Conservation (phyloP, 2,888 invertebrate species). For the Tenthredo distinguenda region DNA sequence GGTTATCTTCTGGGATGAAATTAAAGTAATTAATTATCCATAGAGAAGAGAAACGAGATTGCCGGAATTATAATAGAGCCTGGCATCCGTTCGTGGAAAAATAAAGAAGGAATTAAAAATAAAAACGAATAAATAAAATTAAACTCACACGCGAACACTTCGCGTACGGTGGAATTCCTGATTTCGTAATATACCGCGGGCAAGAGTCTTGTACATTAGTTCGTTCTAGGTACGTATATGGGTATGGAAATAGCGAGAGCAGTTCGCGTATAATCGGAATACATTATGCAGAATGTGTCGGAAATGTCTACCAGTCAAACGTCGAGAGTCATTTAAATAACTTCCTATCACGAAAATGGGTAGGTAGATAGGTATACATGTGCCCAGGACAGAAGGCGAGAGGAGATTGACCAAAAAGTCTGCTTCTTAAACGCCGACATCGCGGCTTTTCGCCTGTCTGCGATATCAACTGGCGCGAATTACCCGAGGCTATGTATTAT, state of each 20-base stretch:
- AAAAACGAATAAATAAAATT: neutral
- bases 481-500: neutral
- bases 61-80: neutral
- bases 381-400: neutral
- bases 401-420: neutral
- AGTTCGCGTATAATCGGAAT: conserved; percentile 35
- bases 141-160: neutral
- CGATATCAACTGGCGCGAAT: neutral
- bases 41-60: neutral
- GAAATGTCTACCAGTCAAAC: conserved; percentile 37
- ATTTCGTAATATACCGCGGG: conserved; percentile 29
- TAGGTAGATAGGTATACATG: neutral
- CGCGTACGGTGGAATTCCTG: neutral
- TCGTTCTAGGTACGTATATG: neutral
- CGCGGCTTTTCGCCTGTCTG: conserved; percentile 1
- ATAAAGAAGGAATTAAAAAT: neutral
- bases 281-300: conserved; percentile 34
- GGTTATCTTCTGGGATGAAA: neutral
- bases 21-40: neutral
- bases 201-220: neutral
- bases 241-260: conserved; percentile 18
- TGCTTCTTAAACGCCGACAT: neutral
- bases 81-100: neutral
- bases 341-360: conserved; percentile 28
- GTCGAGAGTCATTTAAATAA: conserved; percentile 29